Evolutionary conservation across 2,888 invertebrate species (phyloP), one percentile per base, ranked within the genome.

Genomic region (Agrochola litura): DNA sequence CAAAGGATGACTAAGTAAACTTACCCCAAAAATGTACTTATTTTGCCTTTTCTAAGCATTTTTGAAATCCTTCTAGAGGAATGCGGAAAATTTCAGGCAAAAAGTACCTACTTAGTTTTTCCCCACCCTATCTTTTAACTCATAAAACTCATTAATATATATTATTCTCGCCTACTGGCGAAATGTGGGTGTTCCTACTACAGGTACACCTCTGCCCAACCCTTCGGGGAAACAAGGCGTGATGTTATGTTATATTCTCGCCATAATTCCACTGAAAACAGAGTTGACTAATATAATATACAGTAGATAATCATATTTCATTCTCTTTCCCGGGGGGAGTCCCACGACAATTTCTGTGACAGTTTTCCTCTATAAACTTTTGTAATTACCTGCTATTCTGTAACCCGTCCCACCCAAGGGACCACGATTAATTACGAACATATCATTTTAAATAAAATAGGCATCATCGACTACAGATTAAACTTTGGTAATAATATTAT

Each of bases 311-410:
- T 49, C 0, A 16, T 30, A 67, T 22, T 56, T 30, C 16, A 58
- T 8, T 10, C 6, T 16, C 9, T 6, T 41, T 14, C 41, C 6
- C 54, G 8, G 5, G 12, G 30, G 25, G 4, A 61, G 0, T 9
- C 54, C 43, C 52, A 19, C 2, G 25, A 49, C 46, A 56, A 8
- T 19, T 56, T 41, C 8, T 3, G 8, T 30, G 16, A 16, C 14
- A 63, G 43, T 64, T 68, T 79, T 52, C 43, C 49, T 43, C 16
- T 52, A 25, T 14, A 30, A 63, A 67, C 37, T 63, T 66, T 56
- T 0, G 37, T n/a, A n/a, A 63, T 52, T 63, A 41, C 0, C 25
- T 46, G 10, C 10, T 49, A 19, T 30, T 12, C n/a, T 16, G 4
- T 30, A 52, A 52, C 30, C 30, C 2, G 16, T n/a, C 10, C 49